Conservation (phyloP, 2,113 vertebrate species). For the Anguilla rostrata region DNA sequence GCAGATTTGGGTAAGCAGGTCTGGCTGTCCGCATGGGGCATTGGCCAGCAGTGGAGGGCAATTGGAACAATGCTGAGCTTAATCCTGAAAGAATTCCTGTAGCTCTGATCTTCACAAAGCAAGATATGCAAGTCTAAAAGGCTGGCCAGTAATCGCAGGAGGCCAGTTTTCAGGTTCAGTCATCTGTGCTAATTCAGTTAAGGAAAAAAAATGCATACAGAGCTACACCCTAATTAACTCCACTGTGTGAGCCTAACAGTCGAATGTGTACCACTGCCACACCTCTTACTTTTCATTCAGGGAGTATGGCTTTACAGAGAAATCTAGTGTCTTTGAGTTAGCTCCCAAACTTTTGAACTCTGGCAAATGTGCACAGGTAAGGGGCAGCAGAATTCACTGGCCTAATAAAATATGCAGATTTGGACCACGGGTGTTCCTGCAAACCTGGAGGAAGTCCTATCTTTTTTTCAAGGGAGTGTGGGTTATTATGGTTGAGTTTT, state of each 20-base stretch:
- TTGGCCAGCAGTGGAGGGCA: conserved; percentile 53
- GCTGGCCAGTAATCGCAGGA: conserved; percentile 54
- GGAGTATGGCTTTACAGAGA: not conserved
- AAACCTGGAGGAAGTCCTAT: not conserved
- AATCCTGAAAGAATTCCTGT: conserved; percentile 70
- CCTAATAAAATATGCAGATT: not conserved
- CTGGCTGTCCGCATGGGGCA: conserved; percentile 54
- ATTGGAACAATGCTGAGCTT: conserved; percentile 64
- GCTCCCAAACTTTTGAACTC: not conserved
- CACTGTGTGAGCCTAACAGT: conserved; percentile 53
- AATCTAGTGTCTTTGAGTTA: not conserved
- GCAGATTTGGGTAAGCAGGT: conserved; percentile 47
- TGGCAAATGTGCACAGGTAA: not conserved
- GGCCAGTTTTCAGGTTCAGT: conserved; percentile 50
- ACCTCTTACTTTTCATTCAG: not conserved
- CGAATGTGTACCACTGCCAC: not conserved
- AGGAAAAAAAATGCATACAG: conserved; percentile 38
- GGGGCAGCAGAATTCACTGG: not conserved
- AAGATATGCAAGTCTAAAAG: conserved; percentile 60
- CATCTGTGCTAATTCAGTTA: conserved; percentile 52
- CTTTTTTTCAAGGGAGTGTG: not conserved
- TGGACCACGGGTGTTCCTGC: not conserved
- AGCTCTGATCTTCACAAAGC: conserved; percentile 59
- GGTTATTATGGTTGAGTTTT: not conserved
- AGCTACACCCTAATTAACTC: conserved; percentile 12